Evolutionary conservation across 2,797 vertebrate species (phyloP).

Genomic region (Hozukius guyotensis): DNA sequence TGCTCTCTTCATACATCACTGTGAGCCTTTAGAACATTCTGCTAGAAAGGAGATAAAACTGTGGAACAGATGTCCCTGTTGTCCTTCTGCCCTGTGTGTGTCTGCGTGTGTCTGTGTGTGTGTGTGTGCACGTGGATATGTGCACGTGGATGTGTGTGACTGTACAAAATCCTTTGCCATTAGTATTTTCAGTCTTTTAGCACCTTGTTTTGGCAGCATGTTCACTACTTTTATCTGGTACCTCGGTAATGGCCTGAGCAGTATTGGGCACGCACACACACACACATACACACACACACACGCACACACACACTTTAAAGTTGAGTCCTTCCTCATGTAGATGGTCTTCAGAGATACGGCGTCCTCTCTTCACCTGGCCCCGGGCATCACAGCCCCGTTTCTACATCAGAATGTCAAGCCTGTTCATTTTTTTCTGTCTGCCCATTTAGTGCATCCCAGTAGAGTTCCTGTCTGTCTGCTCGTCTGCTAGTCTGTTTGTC

Average conservation of each 20-base stretch:
- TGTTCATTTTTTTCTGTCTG: slow-evolving; percentile 52
- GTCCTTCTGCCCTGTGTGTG: slow-evolving; percentile 53
- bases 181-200: slow-evolving; percentile 74
- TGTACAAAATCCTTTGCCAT: slow-evolving; percentile 48
- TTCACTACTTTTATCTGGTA: slow-evolving; percentile 69
- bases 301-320: slow-evolving; percentile 56
- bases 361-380: slow-evolving; percentile 66
- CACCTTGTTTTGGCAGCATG: slow-evolving; percentile 78
- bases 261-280: slow-evolving; percentile 16
- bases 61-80: slow-evolving; percentile 65
- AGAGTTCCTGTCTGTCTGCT: slow-evolving; percentile 61
- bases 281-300: not conserved
- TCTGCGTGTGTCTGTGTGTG: not conserved
- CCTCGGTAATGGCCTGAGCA: slow-evolving; percentile 65
- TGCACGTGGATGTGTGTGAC: slow-evolving; percentile 14
- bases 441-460: slow-evolving; percentile 65
- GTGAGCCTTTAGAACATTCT: slow-evolving; percentile 40
- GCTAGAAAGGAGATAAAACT: slow-evolving; percentile 60
- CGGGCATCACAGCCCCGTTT: slow-evolving; percentile 52
- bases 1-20: slow-evolving; percentile 48
- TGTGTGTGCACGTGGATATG: not conserved
- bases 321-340: slow-evolving; percentile 57
- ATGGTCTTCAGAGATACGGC: slow-evolving; percentile 65
- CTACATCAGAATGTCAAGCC: slow-evolving; percentile 65
- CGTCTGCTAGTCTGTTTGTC: slow-evolving; percentile 56